Evolutionary conservation across 2,888 invertebrate genomes (phyloP), one percentile per base, ranked within the genome.

Genomic region (Loripinus fragilis): DNA sequence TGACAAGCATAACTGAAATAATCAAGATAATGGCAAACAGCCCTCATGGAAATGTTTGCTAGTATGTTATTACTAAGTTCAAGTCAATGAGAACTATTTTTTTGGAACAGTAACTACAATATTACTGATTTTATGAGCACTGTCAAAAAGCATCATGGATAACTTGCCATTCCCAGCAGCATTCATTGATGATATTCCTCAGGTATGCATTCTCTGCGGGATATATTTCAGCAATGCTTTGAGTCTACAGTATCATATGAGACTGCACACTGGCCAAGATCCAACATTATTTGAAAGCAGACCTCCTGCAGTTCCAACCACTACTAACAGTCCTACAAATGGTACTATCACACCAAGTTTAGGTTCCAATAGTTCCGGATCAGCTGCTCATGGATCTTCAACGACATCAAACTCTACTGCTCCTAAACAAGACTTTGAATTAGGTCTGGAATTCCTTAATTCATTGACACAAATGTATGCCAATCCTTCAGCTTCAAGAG

Each of bases 211-310:
- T 1, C 64, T 81, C 30, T 83, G 83, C 67, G 83, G 83, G 25
- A 69, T 79, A 55, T 50, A 80, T 66, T 78, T 83, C 48, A 83
- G 74, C 73, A 83, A 81, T 48, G 25, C 72, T 23, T 25, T 78
- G n/a, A 69, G 68, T 8, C 67, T 76, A 12, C 80, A 81, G 65
- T 78, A 78, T 55, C 83, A 83, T 69, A 80, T 83, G 78, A 78
- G 80, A 71, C 55, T 79, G 0, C 83, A 83, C n/a, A 17, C 67
- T n/a, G 60, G 33, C 10, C 30, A 30, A 20, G 60, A 60, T 5
- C 33, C 60, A 2, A 33, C 60, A 2, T 60, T 60, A 20, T 60
- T 33, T 33, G 60, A 60, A 17, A 23, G 28, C 33, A 5, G 60
- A 33, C 60, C 60, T 2, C 60, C 60, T 60, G n/a, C 33, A 33